Evolutionary conservation across 2,797 vertebrate genomes (phyloP), one percentile per base, ranked within the genome.

Genomic region (Masticophis lateralis): DNA sequence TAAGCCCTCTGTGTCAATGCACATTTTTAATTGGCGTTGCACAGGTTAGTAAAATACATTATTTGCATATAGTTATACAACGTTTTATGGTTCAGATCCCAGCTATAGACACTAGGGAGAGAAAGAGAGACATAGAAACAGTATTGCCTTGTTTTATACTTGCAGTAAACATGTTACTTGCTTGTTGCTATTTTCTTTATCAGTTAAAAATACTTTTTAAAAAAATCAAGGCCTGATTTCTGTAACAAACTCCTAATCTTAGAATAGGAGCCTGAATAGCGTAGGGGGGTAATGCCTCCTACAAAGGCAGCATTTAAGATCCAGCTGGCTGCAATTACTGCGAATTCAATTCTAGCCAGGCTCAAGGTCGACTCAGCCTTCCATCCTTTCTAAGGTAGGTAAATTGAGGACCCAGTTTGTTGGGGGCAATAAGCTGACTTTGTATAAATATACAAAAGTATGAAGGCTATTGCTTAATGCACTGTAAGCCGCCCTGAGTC

Each of bases 21-120:
- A 99, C 98, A 88, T 99, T 99, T 98, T 97, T 99, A 94, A 98
- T 99, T 0, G 99, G 98, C 0, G 97, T 99, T 7, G 98, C 99
- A 0, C 99, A 99, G 99, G 99, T 99, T 93, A 91, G 95, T 91
- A 25, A 47, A 14, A 20, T 0, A 1, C 32, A 25, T 74, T 51
- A 43, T 55, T 86, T 91, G 12, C 2, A 37, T 92, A n/a, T n/a
- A 66, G 57, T 47, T 5, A 79, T 59, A 56, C 13, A 27, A 5
- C 5, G 14, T 32, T 91, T 12, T 56, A 18, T 25, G 2, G 22
- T 51, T 37, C 13, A 37, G 18, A 91, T 43, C 18, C 51, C 60
- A 22, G 47, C n/a, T 88, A 61, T 61, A 61, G 37, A 47, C 43
- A 83, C 43, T 83, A 47, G 74, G 47, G 37, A 47, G 74, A 47